phyloP scores from a whole-genome alignment of 2,113 vertebrate species.

The Hippocampus barbouri region DNA sequence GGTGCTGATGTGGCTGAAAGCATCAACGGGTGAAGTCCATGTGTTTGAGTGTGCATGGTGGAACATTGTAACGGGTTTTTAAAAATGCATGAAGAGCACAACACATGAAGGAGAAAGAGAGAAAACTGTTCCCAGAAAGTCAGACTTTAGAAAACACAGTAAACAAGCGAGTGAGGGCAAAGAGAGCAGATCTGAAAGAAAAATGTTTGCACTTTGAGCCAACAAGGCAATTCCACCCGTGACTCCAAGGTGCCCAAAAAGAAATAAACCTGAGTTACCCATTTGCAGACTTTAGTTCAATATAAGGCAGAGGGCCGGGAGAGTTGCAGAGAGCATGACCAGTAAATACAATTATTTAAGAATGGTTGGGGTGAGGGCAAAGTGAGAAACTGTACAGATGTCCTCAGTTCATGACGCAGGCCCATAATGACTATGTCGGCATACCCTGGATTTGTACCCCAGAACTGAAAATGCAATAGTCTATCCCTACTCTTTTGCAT shows the following conservation, averaged over 20 bases:
- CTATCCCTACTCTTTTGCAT: conserved; percentile 5
- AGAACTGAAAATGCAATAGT: neutral
- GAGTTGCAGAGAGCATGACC: conserved; percentile 49
- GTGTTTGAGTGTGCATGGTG: conserved; percentile 57
- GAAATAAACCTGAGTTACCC: conserved; percentile 79
- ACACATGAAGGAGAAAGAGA: conserved; percentile 66
- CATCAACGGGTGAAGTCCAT: conserved; percentile 34
- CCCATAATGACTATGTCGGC: neutral
- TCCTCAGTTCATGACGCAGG: neutral
- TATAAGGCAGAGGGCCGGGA: conserved; percentile 64
- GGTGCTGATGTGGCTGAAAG: conserved; percentile 70
- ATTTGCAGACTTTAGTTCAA: conserved; percentile 84
- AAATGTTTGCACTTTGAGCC: conserved; percentile 77
- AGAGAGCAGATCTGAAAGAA: conserved; percentile 77
- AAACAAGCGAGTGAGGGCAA: conserved; percentile 75
- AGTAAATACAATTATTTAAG: conserved; percentile 73
- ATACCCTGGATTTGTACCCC: neutral
- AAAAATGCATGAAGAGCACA: conserved; percentile 84
- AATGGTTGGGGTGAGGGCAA: conserved; percentile 20
- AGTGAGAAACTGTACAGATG: neutral
- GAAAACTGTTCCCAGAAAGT: conserved; percentile 76
- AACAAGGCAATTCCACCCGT: conserved; percentile 76
- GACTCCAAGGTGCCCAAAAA: conserved; percentile 77
- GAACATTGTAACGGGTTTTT: conserved; percentile 66
- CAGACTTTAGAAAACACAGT: conserved; percentile 77